phyloP scores from a whole-genome alignment of 2,888 invertebrate species.

The Meteorus colon region DNA sequence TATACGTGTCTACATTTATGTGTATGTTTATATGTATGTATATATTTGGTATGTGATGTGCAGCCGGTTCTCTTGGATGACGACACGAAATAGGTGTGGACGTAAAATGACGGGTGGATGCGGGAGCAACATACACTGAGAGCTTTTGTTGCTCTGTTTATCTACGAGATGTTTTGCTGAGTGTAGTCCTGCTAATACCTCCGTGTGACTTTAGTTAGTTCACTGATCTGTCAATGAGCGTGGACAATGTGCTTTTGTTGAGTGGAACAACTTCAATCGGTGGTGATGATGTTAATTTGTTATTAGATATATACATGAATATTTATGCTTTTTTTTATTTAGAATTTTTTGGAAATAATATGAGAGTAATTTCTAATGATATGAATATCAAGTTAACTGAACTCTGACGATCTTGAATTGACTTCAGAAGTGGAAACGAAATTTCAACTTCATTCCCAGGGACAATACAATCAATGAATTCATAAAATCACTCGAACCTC shows the following conservation, averaged over 20 bases:
- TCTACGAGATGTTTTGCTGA: constrained; percentile 15
- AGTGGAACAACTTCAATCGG: neutral
- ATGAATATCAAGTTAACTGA: too few species aligned
- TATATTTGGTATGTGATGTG: constrained; percentile 33
- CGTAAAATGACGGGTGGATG: constrained; percentile 47
- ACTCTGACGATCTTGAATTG: too few species aligned
- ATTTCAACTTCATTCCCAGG: too few species aligned
- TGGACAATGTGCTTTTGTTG: constrained; percentile 41
- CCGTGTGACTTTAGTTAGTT: constrained; percentile 53
- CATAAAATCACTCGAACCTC: too few species aligned
- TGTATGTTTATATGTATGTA: neutral
- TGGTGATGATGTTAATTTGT: constrained; percentile 28
- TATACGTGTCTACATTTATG: too few species aligned
- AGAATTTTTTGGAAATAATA: too few species aligned
- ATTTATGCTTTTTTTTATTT: neutral
- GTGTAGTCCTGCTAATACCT: neutral
- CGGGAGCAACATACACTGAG: neutral
- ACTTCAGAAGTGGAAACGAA: too few species aligned
- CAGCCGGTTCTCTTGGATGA: constrained; percentile 49
- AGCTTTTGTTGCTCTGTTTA: constrained; percentile 28
- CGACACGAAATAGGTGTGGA: constrained; percentile 64
- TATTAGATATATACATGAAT: neutral
- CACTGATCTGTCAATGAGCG: constrained; percentile 70
- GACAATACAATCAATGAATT: too few species aligned
- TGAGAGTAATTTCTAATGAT: too few species aligned